Percentiles rank a stretch among this genome's conserved stretches.
Evolutionary conservation across 23 tunicate species (phyloP).

Genomic region (Ascidia mentula): DNA sequence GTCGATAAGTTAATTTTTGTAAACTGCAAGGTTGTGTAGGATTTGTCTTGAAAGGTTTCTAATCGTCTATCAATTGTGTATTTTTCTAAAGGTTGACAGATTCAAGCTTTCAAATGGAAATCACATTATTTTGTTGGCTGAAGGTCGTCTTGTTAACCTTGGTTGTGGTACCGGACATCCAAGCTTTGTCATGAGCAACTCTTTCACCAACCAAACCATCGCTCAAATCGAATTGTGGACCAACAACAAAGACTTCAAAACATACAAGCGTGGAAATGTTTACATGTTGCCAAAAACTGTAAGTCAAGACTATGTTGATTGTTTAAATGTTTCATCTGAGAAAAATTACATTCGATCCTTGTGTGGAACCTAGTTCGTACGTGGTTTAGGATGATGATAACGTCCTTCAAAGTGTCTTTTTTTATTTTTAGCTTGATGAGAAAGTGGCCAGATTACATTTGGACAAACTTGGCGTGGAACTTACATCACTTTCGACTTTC

Average conservation of each 20-base stretch:
- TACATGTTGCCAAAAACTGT: constrained; percentile 95
- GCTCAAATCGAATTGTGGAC: constrained; percentile 98
- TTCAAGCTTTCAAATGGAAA: constrained; percentile 69
- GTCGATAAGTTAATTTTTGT: too few species aligned
- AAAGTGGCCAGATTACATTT: constrained; percentile 58
- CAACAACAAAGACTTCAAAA: constrained; percentile 45
- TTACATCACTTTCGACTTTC: constrained; percentile 39
- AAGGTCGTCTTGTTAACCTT: constrained; percentile 92
- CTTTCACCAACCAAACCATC: constrained; percentile 93
- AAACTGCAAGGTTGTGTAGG: too few species aligned
- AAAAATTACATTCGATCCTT: too few species aligned
- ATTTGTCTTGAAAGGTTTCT: too few species aligned
- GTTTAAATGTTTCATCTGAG: too few species aligned
- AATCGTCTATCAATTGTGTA: too few species aligned
- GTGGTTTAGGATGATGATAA: background rate
- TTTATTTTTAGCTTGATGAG: constrained; percentile 39
- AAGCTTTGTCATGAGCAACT: constrained; percentile 96
- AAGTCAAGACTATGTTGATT: constrained; percentile 9
- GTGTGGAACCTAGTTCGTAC: too few species aligned
- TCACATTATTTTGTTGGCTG: constrained; percentile 91
- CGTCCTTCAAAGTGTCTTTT: background rate
- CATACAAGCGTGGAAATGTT: constrained; percentile 82
- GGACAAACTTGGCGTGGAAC: constrained; percentile 54
- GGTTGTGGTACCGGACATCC: constrained; percentile 99
- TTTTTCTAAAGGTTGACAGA: constrained; percentile 76